phyloP scores from a whole-genome alignment of 2,113 vertebrate genomes.

The Diphyllodes magnificus region DNA sequence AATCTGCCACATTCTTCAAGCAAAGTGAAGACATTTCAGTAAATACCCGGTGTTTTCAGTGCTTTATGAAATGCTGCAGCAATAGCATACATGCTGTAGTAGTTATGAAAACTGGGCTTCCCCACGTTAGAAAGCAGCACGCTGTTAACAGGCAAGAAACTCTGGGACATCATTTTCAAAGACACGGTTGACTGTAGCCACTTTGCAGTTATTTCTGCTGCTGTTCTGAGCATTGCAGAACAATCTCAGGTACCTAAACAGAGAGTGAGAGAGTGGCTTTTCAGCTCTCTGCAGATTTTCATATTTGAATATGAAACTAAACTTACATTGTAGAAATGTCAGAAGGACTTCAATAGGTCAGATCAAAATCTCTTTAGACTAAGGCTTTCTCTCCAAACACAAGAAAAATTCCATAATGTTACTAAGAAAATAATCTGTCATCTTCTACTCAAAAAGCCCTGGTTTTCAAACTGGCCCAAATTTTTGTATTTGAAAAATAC shows the following conservation, averaged over 20 bases:
- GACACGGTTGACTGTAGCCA: not conserved
- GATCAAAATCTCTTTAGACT: not conserved
- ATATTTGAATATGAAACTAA: not conserved
- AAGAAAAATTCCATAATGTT: not conserved
- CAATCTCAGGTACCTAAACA: not conserved
- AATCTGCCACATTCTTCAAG: not conserved
- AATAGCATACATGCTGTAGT: not conserved
- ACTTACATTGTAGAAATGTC: not conserved
- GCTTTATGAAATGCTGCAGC: not conserved
- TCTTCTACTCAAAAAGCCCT: not conserved
- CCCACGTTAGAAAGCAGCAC: not conserved
- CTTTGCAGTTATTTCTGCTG: not conserved
- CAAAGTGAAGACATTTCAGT: not conserved
- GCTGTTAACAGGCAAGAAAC: not conserved
- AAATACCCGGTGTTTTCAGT: not conserved
- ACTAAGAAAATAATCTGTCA: not conserved
- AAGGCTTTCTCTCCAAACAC: not conserved
- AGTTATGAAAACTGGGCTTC: not conserved
- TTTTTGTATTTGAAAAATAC: not conserved
- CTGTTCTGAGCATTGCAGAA: not conserved
- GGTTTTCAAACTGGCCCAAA: not conserved
- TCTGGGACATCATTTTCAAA: not conserved
- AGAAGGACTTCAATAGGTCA: not conserved
- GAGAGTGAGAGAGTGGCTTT: not conserved
- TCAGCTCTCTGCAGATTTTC: not conserved